Conservation (phyloP, 2,113 vertebrate species). For the Mungos mungo region DNA sequence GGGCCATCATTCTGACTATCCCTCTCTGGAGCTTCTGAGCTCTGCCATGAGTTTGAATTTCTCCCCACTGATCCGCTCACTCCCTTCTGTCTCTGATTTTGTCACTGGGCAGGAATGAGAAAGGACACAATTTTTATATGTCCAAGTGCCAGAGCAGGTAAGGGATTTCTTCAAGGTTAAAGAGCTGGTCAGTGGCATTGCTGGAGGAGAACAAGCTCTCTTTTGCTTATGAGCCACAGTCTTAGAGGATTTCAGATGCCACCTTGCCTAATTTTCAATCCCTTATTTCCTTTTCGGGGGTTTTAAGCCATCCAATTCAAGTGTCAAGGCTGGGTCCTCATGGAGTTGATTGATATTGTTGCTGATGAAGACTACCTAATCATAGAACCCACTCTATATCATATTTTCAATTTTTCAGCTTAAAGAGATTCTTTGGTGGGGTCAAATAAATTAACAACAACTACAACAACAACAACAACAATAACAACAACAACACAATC, state of each 20-base stretch:
- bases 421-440: background rate
- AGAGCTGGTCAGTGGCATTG: background rate
- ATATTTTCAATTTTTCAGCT: constrained; percentile 12
- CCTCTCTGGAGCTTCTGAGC: background rate
- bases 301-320: constrained; percentile 32
- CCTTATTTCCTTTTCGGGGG: background rate
- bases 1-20: background rate
- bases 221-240: background rate
- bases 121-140: background rate
- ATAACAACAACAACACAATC: background rate
- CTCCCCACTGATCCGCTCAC: background rate
- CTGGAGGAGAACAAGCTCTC: background rate
- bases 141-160: background rate
- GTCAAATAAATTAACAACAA: constrained; percentile 12
- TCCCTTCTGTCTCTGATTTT: background rate
- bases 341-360: constrained; percentile 21
- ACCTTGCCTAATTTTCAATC: background rate
- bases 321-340: background rate
- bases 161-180: background rate
- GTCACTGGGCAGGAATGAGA: background rate
- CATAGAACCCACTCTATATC: background rate
- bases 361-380: background rate
- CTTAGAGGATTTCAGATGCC: background rate
- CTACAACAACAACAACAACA: background rate
- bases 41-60: background rate